These are phyloP conservation scores for Morpho achilles DNA, from an alignment of 2,888 invertebrate genomes.

Conservation along the genomic window DNA sequence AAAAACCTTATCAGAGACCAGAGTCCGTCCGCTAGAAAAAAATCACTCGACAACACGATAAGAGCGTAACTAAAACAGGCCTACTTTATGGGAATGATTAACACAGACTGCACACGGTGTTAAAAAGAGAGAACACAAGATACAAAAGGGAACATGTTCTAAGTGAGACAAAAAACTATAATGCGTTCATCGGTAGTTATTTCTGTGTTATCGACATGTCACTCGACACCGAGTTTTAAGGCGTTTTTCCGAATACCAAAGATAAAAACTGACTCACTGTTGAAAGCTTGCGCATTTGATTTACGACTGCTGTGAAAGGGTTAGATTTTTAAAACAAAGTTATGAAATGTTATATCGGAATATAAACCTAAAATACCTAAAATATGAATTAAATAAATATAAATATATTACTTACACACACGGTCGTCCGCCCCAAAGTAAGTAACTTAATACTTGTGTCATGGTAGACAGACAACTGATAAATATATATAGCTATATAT, in stretches of 20 bases:
- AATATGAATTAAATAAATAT: no score
- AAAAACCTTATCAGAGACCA: no score
- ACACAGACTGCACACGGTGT: slow-evolving; percentile 28
- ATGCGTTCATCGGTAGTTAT: slow-evolving; percentile 61
- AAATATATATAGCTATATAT: no score
- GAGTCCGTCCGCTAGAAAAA: background rate
- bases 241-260: slow-evolving; percentile 30
- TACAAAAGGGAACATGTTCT: slow-evolving; percentile 33
- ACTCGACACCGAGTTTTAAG: slow-evolving; percentile 55
- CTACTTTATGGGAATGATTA: slow-evolving; percentile 26
- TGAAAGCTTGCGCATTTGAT: slow-evolving; percentile 31
- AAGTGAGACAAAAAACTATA: slow-evolving; percentile 46
- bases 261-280: slow-evolving; percentile 36
- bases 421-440: no score
- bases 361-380: no score
- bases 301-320: slow-evolving; percentile 21
- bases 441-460: no score
- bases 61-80: slow-evolving; percentile 24
- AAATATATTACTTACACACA: no score
- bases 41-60: slow-evolving; percentile 20
- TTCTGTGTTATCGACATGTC: slow-evolving; percentile 67
- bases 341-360: no score
- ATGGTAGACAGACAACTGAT: no score
- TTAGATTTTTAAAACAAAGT: background rate
- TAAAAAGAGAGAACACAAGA: slow-evolving; percentile 21